A percentile compares a stretch with the other conserved stretches of the same genome.
phyloP scores from a whole-genome alignment of 1,140 invertebrate species.

The Cyphomyrmex costatus region DNA sequence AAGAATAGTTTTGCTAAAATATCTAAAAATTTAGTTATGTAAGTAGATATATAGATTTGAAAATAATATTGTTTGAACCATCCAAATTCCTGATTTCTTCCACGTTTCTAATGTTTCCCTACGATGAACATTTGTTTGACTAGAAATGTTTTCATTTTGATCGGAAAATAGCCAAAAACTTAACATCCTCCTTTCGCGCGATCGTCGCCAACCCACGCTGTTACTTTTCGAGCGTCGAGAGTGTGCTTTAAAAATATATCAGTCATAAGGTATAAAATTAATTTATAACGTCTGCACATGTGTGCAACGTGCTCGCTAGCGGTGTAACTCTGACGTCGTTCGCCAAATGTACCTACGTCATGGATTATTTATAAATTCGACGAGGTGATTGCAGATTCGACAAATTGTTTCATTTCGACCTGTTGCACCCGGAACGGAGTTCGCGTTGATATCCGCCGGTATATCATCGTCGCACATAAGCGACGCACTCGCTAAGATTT shows the following conservation, averaged over 20 bases:
- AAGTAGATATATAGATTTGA: too few relatives aligned
- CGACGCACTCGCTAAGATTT: not conserved
- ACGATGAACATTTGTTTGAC: too few relatives aligned
- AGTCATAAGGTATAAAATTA: constrained; percentile 18
- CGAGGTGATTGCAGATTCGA: not conserved
- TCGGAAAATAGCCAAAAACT: too few relatives aligned
- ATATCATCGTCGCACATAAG: not conserved
- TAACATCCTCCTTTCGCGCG: too few relatives aligned
- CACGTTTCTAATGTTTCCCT: too few relatives aligned
- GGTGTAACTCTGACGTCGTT: constrained; percentile 50
- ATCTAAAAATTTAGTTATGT: too few relatives aligned
- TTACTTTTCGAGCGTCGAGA: not conserved
- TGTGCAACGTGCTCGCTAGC: not conserved
- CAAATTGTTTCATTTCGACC: constrained; percentile 11
- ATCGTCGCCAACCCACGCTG: not conserved
- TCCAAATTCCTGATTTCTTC: too few relatives aligned
- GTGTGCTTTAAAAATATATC: constrained; percentile 42
- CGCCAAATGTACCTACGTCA: constrained; percentile 57
- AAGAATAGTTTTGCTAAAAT: too few relatives aligned
- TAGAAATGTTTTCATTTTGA: too few relatives aligned
- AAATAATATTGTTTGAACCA: too few relatives aligned
- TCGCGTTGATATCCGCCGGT: not conserved
- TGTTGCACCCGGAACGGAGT: constrained; percentile 54
- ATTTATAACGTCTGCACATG: constrained; percentile 26
- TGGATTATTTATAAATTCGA: constrained; percentile 38